Base-by-base conservation (phyloP, 1,140 invertebrate genomes). In the Melitaea cinxia region DNA sequence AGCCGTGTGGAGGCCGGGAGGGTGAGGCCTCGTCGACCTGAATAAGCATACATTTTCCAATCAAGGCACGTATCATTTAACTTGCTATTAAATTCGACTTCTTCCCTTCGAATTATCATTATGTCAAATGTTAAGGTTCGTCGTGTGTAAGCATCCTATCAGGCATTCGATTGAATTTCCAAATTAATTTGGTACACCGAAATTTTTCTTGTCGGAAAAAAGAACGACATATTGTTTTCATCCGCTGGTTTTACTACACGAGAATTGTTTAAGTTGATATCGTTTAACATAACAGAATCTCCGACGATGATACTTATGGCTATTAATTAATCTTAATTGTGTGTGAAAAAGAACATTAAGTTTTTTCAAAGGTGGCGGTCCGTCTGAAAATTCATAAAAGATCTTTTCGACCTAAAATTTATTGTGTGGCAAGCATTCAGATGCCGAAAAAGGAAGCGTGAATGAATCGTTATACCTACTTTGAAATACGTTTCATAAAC, bases 41-140 rank as follows among this genome's bases (percentile, higher is more conserved):
- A 91, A 91, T 91, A 89, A 89, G 79, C 88, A 88, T 91, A 91
- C 85, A 91, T 89, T 91, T 91, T 91, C 88, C 88, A 91, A 91
- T 91, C 86, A 89, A 84, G 77, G 75, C 88, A 90, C 88, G 88
- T 90, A 89, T 89, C 86, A 90, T 90, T 91, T 88, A 91, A 91
- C 86, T 91, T 72, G 85, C 88, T 91, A 91, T 91, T 89, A 91
- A 91, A 91, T 89, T 88, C 85, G 83, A 84, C 86, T 89, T 89
- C 86, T 89, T 91, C 82, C 85, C 83, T 85, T 69, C 75, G 75
- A 84, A 85, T 88, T 87, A 89, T 87, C 85, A 85, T 83, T 81
- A 83, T 85, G 85, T 86, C 81, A 84, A 81, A 86, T 77, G 74
- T 77, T 68, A 75, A 72, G 70, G 60, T 57, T 65, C 67, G 58